Evolutionary conservation across 2,888 invertebrate genomes (phyloP).

Genomic region (Dioctria linearis): DNA sequence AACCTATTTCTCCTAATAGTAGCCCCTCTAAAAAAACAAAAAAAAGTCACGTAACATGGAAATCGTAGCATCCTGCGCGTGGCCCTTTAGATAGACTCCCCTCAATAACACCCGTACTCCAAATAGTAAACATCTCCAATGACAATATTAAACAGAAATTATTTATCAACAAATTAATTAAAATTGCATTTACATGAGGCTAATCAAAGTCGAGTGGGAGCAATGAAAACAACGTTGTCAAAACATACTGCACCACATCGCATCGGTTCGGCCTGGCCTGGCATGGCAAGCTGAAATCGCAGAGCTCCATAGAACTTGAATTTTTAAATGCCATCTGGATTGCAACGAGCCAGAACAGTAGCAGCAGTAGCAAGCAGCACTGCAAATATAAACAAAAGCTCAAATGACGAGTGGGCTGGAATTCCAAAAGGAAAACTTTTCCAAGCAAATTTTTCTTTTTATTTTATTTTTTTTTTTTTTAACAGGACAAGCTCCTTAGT

Average conservation of each 20-base stretch:
- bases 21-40: no score
- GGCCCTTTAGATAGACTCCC: no score
- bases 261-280: not conserved
- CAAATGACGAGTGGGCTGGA: slow-evolving; percentile 29
- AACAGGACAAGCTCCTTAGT: not conserved
- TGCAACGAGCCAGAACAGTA: not conserved
- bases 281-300: not conserved
- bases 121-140: not conserved
- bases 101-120: not conserved
- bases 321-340: slow-evolving; percentile 10
- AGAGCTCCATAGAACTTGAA: not conserved
- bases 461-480: not conserved
- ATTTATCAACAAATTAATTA: slow-evolving; percentile 35
- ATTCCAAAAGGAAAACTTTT: not conserved
- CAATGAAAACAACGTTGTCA: slow-evolving; percentile 24
- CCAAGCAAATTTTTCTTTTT: not conserved
- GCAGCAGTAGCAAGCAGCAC: not conserved
- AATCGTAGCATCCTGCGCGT: no score
- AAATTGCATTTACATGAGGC: slow-evolving; percentile 43
- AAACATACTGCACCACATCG: slow-evolving; percentile 1
- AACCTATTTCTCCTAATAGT: no score
- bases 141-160: slow-evolving; percentile 16
- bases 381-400: slow-evolving; percentile 47
- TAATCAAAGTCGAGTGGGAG: slow-evolving; percentile 3
- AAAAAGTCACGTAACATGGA: no score